These are phyloP conservation scores for Macrophya annulata DNA, from an alignment of 2,888 invertebrate species.

Conservation along the genomic window DNA sequence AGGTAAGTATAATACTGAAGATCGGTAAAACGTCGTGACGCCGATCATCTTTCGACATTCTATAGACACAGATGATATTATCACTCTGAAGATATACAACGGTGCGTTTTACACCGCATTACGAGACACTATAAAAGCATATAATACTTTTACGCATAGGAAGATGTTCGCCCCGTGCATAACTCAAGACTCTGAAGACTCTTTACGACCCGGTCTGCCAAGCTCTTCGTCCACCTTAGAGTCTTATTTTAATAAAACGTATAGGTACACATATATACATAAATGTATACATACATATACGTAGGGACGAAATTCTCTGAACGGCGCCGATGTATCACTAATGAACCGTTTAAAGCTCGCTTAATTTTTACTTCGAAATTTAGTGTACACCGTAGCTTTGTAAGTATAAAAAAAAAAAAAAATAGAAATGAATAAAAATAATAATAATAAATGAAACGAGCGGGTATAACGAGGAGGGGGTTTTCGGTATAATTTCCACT, in stretches of 20 bases:
- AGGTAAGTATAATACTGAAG: not conserved
- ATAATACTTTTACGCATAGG: constrained; percentile 56
- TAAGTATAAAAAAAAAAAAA: not conserved
- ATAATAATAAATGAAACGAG: too few species aligned
- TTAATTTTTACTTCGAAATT: not conserved
- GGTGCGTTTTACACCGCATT: constrained; percentile 75
- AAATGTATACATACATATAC: not conserved
- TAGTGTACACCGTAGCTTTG: not conserved
- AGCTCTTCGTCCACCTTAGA: constrained; percentile 43
- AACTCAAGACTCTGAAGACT: constrained; percentile 69
- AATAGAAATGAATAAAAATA: too few species aligned
- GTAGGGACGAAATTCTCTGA: not conserved
- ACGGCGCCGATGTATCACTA: constrained; percentile 33
- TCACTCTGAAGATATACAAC: constrained; percentile 72
- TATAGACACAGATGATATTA: constrained; percentile 73
- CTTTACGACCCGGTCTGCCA: constrained; percentile 69
- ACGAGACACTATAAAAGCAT: constrained; percentile 73
- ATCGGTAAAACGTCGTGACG: constrained; percentile 19
- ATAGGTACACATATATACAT: too few species aligned
- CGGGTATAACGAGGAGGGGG: not conserved
- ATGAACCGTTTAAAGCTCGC: constrained; percentile 53
- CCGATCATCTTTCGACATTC: constrained; percentile 29
- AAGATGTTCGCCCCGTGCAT: constrained; percentile 60
- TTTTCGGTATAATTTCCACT: not conserved
- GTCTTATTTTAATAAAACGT: constrained; percentile 68